phyloP scores from a whole-genome alignment of 2,888 invertebrate species.

The Pediacus dermestoides region DNA sequence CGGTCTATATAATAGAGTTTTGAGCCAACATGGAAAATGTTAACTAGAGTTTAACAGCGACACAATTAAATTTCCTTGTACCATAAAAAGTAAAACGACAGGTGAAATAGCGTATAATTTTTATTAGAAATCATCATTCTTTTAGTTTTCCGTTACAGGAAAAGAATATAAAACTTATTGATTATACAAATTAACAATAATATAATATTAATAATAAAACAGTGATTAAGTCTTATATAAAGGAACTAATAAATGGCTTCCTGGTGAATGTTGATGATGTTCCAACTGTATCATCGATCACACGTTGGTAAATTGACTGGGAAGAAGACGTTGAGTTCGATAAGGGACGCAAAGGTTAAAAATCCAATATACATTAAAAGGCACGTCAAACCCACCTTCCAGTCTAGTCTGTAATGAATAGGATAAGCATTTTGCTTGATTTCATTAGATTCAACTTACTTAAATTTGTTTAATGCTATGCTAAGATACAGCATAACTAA shows the following conservation, averaged over 20 bases:
- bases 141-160: no score
- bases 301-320: constrained; percentile 71
- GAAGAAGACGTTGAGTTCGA: constrained; percentile 76
- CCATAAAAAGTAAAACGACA: no score
- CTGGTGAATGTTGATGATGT: no score
- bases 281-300: constrained; percentile 42
- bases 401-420: constrained; percentile 56
- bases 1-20: no score
- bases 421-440: constrained; percentile 4
- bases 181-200: neutral
- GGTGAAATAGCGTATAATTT: no score
- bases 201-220: neutral
- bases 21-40: no score
- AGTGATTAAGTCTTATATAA: no score
- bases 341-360: constrained; percentile 64
- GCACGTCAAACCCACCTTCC: constrained; percentile 66
- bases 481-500: constrained; percentile 65
- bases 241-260: no score
- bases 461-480: constrained; percentile 64
- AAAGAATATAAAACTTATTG: no score
- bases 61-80: no score
- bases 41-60: no score
- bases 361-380: constrained; percentile 65
- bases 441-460: constrained; percentile 33
- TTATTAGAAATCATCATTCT: no score